Evolutionary conservation across 2,113 vertebrate species (phyloP).

Genomic region (Crotalus tigris): DNA sequence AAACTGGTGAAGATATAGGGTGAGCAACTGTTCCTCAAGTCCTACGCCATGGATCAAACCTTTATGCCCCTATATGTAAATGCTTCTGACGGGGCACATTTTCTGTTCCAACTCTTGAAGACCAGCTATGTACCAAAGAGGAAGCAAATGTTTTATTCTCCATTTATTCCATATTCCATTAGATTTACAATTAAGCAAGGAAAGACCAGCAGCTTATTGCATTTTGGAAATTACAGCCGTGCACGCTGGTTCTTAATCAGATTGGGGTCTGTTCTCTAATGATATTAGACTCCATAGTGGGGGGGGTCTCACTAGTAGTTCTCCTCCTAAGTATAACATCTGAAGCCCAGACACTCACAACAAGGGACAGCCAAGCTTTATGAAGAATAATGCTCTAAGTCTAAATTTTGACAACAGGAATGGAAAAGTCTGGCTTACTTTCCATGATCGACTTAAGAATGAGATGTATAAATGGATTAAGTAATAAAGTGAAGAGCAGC

Average conservation of each 20-base stretch:
- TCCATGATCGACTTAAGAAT: no score
- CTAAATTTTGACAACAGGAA: background rate
- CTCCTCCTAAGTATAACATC: background rate
- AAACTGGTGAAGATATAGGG: no score
- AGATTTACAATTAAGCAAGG: constrained; percentile 9
- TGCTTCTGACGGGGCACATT: background rate
- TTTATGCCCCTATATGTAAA: background rate
- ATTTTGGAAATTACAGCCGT: background rate
- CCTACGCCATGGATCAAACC: background rate
- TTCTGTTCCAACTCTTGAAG: background rate
- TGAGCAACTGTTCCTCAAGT: no score
- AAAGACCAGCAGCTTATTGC: background rate
- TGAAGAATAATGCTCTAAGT: background rate
- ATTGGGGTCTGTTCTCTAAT: background rate
- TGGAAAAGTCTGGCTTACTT: background rate
- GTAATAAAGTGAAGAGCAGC: background rate
- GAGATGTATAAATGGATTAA: no score
- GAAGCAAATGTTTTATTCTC: background rate
- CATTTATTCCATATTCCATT: background rate
- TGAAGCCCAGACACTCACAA: background rate
- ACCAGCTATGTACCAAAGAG: background rate
- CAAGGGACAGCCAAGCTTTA: background rate
- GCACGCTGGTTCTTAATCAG: background rate
- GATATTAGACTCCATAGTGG: background rate
- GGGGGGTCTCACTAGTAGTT: background rate